Conservation (phyloP, 1,140 invertebrate species). For the Drosophila grimshawi region DNA sequence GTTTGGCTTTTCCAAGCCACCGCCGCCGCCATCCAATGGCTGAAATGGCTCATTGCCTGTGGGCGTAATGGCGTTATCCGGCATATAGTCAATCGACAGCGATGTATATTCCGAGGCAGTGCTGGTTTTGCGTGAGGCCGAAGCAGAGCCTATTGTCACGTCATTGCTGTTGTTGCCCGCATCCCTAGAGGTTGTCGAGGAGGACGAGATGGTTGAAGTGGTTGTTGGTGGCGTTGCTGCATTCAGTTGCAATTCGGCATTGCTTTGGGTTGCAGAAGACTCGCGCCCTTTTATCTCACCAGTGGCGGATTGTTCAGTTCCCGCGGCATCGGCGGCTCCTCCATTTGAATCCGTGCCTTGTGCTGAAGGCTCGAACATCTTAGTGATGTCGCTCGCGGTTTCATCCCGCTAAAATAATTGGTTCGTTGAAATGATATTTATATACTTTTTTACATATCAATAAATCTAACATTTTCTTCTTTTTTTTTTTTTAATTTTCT, state of each 20-base stretch:
- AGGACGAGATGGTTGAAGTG: constrained; percentile 74
- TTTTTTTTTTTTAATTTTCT: not conserved
- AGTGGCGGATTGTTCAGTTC: constrained; percentile 25
- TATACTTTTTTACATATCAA: constrained; percentile 32
- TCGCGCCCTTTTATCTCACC: constrained; percentile 47
- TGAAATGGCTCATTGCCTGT: constrained; percentile 60
- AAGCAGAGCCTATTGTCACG: constrained; percentile 85
- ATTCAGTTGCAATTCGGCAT: constrained; percentile 41
- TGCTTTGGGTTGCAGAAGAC: constrained; percentile 30
- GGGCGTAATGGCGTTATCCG: constrained; percentile 85
- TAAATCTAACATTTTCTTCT: constrained; percentile 15
- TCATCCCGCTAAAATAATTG: constrained; percentile 84
- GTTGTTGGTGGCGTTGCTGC: constrained; percentile 66
- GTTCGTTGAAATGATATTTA: constrained; percentile 51
- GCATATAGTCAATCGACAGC: constrained; percentile 85
- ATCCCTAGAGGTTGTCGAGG: constrained; percentile 67
- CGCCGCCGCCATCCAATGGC: constrained; percentile 48
- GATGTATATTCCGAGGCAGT: constrained; percentile 85
- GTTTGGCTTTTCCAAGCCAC: constrained; percentile 40
- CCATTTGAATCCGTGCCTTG: constrained; percentile 58
- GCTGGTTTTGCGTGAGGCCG: constrained; percentile 86
- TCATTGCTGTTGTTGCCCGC: constrained; percentile 82
- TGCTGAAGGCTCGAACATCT: constrained; percentile 80
- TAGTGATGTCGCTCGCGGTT: constrained; percentile 83
- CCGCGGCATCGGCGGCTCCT: constrained; percentile 30